phyloP scores from a whole-genome alignment of 2,797 vertebrate species.

The Enteromius trimaculatus region DNA sequence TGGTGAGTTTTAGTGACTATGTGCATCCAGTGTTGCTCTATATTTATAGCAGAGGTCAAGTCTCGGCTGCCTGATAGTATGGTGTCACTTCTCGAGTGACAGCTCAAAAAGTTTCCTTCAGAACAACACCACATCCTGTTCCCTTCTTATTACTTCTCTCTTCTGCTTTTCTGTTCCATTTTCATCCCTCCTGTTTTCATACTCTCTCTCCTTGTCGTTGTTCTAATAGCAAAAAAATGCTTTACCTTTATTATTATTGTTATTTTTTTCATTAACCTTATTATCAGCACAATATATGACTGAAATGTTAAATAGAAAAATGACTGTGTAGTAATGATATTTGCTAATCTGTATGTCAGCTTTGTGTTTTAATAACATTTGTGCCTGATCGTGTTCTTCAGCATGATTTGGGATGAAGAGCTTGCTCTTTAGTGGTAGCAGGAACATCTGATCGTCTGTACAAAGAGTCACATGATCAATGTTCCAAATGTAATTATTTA shows the following conservation, averaged over 20 bases:
- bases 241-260: neutral
- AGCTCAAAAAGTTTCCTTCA: slow-evolving; percentile 10
- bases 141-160: neutral
- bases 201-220: neutral
- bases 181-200: neutral
- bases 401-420: neutral
- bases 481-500: neutral
- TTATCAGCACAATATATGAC: neutral
- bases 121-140: slow-evolving; percentile 29
- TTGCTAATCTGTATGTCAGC: neutral
- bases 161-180: slow-evolving; percentile 4
- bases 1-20: slow-evolving; percentile 25
- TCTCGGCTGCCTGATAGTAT: slow-evolving; percentile 27
- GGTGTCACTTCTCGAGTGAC: slow-evolving; percentile 37
- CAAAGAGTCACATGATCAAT: neutral
- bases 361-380: neutral
- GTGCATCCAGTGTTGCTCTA: slow-evolving; percentile 11
- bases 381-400: neutral
- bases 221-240: neutral
- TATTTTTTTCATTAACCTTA: neutral
- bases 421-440: neutral
- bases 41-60: slow-evolving; percentile 50
- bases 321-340: neutral
- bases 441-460: neutral
- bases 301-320: neutral